Evolutionary conservation across 2,888 invertebrate species (phyloP).

Genomic region (Cephus nigrinus): DNA sequence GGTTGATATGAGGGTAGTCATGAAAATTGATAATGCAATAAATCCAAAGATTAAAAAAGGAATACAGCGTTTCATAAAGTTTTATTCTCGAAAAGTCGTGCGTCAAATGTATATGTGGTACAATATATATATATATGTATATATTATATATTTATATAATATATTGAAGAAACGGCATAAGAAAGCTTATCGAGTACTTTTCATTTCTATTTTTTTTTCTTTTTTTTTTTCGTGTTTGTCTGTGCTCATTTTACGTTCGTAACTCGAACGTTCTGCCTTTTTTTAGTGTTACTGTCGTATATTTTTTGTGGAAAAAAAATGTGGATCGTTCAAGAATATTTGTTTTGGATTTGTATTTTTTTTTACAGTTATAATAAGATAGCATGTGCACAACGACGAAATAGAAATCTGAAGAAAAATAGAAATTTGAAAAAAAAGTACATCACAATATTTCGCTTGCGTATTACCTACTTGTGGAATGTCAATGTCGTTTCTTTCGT

Average conservation of each 20-base stretch:
- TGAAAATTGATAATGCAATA: background rate
- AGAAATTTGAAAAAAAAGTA: background rate
- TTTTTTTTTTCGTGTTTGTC: conserved; percentile 31
- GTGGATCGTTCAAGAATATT: background rate
- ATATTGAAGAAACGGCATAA: conserved; percentile 56
- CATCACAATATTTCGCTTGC: background rate
- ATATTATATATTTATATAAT: conserved; percentile 5
- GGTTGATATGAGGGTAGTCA: background rate
- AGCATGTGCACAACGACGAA: background rate
- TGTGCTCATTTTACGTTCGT: conserved; percentile 25
- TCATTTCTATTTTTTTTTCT: conserved; percentile 5
- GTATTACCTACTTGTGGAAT: background rate
- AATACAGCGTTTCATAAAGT: conserved; percentile 57
- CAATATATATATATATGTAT: conserved; percentile 13
- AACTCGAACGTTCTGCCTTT: background rate
- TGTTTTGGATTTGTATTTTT: background rate
- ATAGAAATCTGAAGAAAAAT: background rate
- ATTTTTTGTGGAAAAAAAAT: background rate
- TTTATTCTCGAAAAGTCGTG: conserved; percentile 62
- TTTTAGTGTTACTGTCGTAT: background rate
- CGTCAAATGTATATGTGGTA: conserved; percentile 50
- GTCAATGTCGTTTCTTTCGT: background rate
- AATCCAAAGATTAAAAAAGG: conserved; percentile 19
- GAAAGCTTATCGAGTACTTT: conserved; percentile 50
- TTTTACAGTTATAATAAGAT: background rate